phyloP scores from a whole-genome alignment of 2,113 vertebrate species.

The Harpagus bidentatus region DNA sequence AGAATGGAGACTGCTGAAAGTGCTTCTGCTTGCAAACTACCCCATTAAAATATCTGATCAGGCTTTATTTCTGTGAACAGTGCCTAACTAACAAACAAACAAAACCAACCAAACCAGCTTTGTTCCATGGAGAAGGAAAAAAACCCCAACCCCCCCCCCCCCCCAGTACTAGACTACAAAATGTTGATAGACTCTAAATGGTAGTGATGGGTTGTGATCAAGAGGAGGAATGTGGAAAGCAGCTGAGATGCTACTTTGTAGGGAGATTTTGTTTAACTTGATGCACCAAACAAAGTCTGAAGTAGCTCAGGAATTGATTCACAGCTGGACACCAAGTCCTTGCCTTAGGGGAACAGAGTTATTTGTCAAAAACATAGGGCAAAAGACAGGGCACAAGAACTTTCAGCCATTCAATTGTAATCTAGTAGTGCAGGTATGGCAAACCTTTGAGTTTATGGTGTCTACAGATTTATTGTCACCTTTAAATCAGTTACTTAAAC shows the following conservation, averaged over 20 bases:
- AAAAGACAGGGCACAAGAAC: background rate
- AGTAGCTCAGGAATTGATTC: background rate
- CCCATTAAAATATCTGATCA: background rate
- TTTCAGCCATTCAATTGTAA: background rate
- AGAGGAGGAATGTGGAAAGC: background rate
- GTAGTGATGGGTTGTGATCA: background rate
- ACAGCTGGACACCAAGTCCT: background rate
- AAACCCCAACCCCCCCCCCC: fast-evolving
- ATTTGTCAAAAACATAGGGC: background rate
- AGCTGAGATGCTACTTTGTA: background rate
- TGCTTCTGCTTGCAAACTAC: background rate
- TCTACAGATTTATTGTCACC: background rate
- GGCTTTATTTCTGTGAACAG: background rate
- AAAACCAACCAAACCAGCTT: background rate
- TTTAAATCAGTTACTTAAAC: background rate
- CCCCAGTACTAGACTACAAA: background rate
- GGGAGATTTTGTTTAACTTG: background rate
- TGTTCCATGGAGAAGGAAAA: background rate
- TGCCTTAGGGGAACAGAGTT: background rate
- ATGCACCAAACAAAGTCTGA: background rate
- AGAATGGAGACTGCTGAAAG: background rate
- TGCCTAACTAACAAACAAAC: background rate
- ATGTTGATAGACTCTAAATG: background rate
- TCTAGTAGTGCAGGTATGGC: background rate
- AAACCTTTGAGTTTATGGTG: background rate